Base-by-base conservation (phyloP, 2,797 vertebrate genomes). In the Graptemys geographica region DNA sequence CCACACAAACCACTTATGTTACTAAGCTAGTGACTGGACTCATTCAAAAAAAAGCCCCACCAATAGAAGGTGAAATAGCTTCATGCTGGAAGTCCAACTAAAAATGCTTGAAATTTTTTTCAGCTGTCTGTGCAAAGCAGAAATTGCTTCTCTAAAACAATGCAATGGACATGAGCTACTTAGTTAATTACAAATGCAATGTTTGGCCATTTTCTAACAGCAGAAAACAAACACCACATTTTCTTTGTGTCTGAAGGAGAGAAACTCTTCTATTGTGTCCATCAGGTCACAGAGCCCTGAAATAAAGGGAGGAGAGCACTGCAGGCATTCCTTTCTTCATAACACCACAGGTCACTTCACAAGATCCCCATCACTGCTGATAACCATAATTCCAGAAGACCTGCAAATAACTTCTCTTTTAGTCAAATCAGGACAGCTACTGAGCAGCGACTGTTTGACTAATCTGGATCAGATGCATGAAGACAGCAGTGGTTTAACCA, bases 341-440 rank as follows among this genome's bases (percentile, higher is more conserved):
- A 76, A 11, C 44, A 27, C 59, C 56, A 33, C 12, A 91, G 21
- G 44, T 5, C 44, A 86, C 2, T 79, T 87, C 41, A 83, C 69
- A 88, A 78, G 47, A 86, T 2, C 6, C 31, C 51, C n/a, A 44
- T 49, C 49, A 49, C 28, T 62, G 53, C 62, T 72, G 27, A 55
- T 18, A 59, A n/a, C 33, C 0, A 0, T 49, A 69, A n/a, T 65
- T 90, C 62, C 59, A 72, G 85, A 41, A 15, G 44, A 69, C 92
- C 33, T 18, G 72, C 0, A 1, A 2, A 86, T 1, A 79, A 79
- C 44, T 41, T 0, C 0, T 18, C 86, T 89, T 79, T 37, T 37
- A n/a, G 16, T n/a, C 62, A 72, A 41, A 10, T 72, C n/a, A 72
- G 65, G 19, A 72, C n/a, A 23, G n/a, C 18, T 23, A 21, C n/a